Percentiles rank a stretch among this genome's conserved stretches.
Conservation (phyloP, 2,888 invertebrate species). For the Ochropleura plecta region DNA sequence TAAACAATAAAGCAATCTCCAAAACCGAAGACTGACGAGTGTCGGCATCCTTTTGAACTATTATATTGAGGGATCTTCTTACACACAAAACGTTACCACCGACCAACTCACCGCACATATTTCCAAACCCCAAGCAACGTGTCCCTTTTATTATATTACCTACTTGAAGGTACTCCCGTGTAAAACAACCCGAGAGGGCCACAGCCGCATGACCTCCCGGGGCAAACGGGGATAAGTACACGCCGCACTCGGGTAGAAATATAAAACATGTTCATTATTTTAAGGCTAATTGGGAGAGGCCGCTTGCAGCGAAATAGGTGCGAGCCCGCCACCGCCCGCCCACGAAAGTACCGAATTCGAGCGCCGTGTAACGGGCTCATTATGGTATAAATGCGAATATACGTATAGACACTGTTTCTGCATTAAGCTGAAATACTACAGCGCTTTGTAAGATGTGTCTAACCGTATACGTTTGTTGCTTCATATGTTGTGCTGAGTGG, state of each 20-base stretch:
- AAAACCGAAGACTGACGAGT: conserved; percentile 55
- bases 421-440: conserved; percentile 86
- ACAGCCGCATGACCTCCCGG: conserved; percentile 87
- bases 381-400: conserved; percentile 81
- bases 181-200: conserved; percentile 79
- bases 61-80: conserved; percentile 72
- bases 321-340: conserved; percentile 84
- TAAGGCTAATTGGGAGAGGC: conserved; percentile 90
- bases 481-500: conserved; percentile 41
- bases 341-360: conserved; percentile 87
- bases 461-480: conserved; percentile 51
- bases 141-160: conserved; percentile 80
- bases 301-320: conserved; percentile 88
- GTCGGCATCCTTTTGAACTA: conserved; percentile 67
- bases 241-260: conserved; percentile 88
- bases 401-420: conserved; percentile 87
- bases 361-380: conserved; percentile 84
- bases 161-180: conserved; percentile 82
- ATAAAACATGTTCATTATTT: conserved; percentile 91
- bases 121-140: conserved; percentile 74
- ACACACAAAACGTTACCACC: conserved; percentile 72
- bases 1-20: conserved; percentile 13
- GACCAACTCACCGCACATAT: conserved; percentile 67
- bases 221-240: conserved; percentile 88
- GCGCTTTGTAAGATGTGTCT: conserved; percentile 72